A percentile compares a stretch with the other conserved stretches of the same genome.
These are phyloP conservation scores for Nomia melanderi DNA, from an alignment of 1,140 invertebrate genomes.

Conservation along the genomic window DNA sequence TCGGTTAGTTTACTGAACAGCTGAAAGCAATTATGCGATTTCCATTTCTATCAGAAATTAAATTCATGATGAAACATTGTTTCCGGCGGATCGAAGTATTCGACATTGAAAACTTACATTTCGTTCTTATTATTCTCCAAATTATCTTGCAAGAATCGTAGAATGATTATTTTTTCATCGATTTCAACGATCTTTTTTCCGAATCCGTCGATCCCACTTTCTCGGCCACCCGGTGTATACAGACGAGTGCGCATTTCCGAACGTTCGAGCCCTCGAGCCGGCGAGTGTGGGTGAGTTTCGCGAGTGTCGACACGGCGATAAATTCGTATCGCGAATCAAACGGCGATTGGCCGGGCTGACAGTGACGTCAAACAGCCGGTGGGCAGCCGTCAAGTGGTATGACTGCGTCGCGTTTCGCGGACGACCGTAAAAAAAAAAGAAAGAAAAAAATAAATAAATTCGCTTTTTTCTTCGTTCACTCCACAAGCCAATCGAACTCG, in stretches of 20 bases:
- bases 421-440: constrained; percentile 15
- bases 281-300: constrained; percentile 1
- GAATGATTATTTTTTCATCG: too few relatives aligned
- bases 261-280: background rate
- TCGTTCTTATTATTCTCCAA: too few relatives aligned
- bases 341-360: constrained; percentile 33
- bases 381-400: constrained; percentile 31
- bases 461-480: background rate
- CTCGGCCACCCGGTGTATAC: background rate
- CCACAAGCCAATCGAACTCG: background rate
- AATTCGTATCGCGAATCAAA: constrained; percentile 50
- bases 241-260: background rate
- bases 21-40: too few relatives aligned
- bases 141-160: too few relatives aligned
- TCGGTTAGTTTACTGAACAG: too few relatives aligned
- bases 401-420: background rate
- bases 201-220: too few relatives aligned
- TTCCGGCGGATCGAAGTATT: too few relatives aligned
- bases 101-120: too few relatives aligned
- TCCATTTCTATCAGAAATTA: too few relatives aligned
- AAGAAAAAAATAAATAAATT: too few relatives aligned
- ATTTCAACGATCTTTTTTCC: too few relatives aligned
- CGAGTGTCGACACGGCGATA: constrained; percentile 46
- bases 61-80: too few relatives aligned
- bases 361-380: constrained; percentile 44